Percentiles rank a stretch among this genome's conserved stretches.
Conservation (phyloP, 2,888 invertebrate genomes). For the Tupiocoris notatus region DNA sequence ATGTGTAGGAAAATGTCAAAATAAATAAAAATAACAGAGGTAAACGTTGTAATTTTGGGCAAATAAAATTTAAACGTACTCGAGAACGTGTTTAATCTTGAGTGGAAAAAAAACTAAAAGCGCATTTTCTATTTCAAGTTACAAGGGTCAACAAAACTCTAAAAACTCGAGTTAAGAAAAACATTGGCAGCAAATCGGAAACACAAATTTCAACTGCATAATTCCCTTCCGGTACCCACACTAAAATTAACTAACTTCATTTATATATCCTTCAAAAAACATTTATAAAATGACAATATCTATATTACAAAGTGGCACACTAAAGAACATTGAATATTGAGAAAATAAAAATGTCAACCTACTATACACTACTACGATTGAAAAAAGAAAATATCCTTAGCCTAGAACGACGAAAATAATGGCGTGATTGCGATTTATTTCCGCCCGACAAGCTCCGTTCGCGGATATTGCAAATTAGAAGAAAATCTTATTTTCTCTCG, state of each 20-base stretch:
- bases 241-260: background rate
- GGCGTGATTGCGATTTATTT: conserved; percentile 23
- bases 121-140: background rate
- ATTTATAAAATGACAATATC: conserved; percentile 17
- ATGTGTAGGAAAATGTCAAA: background rate
- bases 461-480: background rate
- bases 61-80: background rate
- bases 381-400: conserved; percentile 4
- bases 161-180: background rate
- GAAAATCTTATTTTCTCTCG: background rate
- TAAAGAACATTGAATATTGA: conserved; percentile 28
- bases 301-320: conserved; percentile 41
- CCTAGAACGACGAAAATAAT: conserved; percentile 21
- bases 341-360: conserved; percentile 31
- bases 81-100: background rate
- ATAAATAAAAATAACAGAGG: background rate
- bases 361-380: conserved; percentile 1
- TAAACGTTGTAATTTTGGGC: background rate
- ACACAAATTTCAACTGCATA: background rate
- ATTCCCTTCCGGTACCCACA: background rate
- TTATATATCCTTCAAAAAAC: conserved; percentile 1
- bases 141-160: background rate
- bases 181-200: background rate
- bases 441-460: background rate
- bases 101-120: background rate